Base-by-base conservation (phyloP, 2,888 invertebrate species). In the Andrena camellia region DNA sequence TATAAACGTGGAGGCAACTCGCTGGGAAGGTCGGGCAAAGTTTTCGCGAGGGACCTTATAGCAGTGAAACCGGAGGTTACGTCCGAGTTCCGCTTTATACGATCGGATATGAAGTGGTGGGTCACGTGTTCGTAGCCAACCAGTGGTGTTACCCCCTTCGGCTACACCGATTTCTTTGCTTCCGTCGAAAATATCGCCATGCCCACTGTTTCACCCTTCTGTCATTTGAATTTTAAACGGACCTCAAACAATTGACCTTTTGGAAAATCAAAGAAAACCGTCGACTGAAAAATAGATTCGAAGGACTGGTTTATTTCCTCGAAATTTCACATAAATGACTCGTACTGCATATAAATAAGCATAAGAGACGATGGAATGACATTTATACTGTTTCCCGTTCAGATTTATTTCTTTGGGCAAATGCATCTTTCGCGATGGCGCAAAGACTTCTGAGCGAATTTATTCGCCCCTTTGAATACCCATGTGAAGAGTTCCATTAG, bases 1-100 rank as follows among this genome's bases (percentile, higher is more conserved):
- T 90, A 90, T 89, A 89, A 90, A 90, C 89, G 90, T 75, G 80
- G 75, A 74, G 79, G 81, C 77, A 77, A 71, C 84, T 82, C 71
- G 79, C 77, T 70, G 69, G 81, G 76, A 72, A 81, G 86, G 70
- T 76, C 62, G 77, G 69, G 50, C 81, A 76, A 86, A 86, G 62
- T 86, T 86, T 86, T 81, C 77, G 72, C 48, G 70, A 69, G 69
- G 67, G 79, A 78, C 35, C 81, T 50, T 52, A 59, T 59, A 70
- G 74, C 52, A 54, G 69, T 23, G 75, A 64, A 66, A 71, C 66
- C 54, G 78, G 70, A 60, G 78, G 78, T 62, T 70, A 80, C 73
- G 78, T 73, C 62, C 70, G 75, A 79, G 71, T 78, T 79, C 72
- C 72, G 83, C 75, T 89, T 88, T 89, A 85, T 88, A 81, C 86